Evolutionary conservation across 2,888 invertebrate species (phyloP).

Genomic region (Caenorhabditis sp.): DNA sequence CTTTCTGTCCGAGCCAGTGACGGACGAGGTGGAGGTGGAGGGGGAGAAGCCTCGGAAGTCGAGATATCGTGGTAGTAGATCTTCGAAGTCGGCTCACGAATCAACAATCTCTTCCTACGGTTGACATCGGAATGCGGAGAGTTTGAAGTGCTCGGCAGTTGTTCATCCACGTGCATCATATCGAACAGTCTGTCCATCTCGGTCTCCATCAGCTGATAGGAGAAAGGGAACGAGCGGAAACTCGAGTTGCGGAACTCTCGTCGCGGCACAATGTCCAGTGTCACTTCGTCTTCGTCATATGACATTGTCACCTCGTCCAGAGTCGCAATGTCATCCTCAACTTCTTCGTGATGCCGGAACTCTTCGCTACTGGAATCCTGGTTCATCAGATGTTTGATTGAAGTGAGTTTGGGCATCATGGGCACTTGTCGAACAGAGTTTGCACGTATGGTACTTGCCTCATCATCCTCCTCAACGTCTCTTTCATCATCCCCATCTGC

Average conservation of each 20-base stretch:
- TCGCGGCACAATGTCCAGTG: slow-evolving; percentile 31
- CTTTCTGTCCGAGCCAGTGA: slow-evolving; percentile 46
- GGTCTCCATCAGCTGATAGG: slow-evolving; percentile 52
- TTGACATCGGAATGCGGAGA: slow-evolving; percentile 9
- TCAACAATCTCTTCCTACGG: slow-evolving; percentile 40
- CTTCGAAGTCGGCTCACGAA: slow-evolving; percentile 52
- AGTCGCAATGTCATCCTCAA: slow-evolving; percentile 48
- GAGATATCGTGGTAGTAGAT: slow-evolving; percentile 60
- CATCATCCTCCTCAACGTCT: slow-evolving; percentile 58
- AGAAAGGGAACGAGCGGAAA: slow-evolving; percentile 57
- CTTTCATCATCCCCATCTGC: slow-evolving; percentile 31
- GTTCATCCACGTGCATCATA: slow-evolving; percentile 62
- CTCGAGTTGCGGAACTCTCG: slow-evolving; percentile 49
- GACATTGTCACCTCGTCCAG: slow-evolving; percentile 36
- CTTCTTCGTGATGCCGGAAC: slow-evolving; percentile 28
- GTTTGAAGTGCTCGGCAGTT: slow-evolving; percentile 48
- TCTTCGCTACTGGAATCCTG: slow-evolving; percentile 28
- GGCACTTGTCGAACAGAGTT: slow-evolving; percentile 50
- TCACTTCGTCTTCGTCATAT: slow-evolving; percentile 48
- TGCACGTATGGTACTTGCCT: slow-evolving; percentile 49
- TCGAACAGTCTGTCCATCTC: slow-evolving; percentile 62
- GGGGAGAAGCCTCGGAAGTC: slow-evolving; percentile 34
- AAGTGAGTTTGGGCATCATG: slow-evolving; percentile 60
- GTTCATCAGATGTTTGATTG: slow-evolving; percentile 53
- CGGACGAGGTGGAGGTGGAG: slow-evolving; percentile 25